Percentiles rank a stretch among this genome's conserved stretches.
Conservation (phyloP, 2,888 invertebrate genomes). For the Xanthorhoe spadicearia region DNA sequence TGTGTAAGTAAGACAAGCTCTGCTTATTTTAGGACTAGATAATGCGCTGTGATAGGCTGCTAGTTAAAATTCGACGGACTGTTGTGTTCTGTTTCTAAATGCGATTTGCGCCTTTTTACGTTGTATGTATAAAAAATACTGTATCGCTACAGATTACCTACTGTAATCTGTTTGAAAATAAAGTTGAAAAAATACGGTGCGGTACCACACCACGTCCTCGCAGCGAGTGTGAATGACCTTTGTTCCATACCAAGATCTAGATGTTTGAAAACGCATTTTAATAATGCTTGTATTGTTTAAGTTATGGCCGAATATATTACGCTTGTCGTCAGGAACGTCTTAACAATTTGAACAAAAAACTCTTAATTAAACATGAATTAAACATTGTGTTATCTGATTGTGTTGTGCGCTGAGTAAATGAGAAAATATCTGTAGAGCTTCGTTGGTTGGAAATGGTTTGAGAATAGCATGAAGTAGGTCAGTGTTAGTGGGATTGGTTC, state of each 20-base stretch:
- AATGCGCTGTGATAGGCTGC: too few relatives aligned
- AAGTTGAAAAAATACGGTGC: slow-evolving; percentile 53
- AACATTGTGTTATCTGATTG: slow-evolving; percentile 42
- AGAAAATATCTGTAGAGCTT: slow-evolving; percentile 8
- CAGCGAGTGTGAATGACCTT: slow-evolving; percentile 75
- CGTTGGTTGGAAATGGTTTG: not conserved
- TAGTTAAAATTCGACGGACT: too few relatives aligned
- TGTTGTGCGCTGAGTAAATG: slow-evolving; percentile 38
- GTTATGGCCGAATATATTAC: slow-evolving; percentile 72
- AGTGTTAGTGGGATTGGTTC: slow-evolving; percentile 5
- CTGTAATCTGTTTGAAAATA: slow-evolving; percentile 6
- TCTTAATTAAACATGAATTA: slow-evolving; percentile 39
- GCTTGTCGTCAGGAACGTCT: slow-evolving; percentile 61
- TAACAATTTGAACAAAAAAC: slow-evolving; percentile 49
- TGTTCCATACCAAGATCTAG: slow-evolving; percentile 71
- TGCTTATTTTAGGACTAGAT: too few relatives aligned
- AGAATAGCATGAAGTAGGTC: slow-evolving; percentile 17
- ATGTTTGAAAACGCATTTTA: slow-evolving; percentile 80
- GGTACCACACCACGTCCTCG: slow-evolving; percentile 67
- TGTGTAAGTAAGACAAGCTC: too few relatives aligned
- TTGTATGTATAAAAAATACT: not conserved
- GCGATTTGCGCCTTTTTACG: not conserved
- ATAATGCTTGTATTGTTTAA: slow-evolving; percentile 77
- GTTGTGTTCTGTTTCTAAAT: too few relatives aligned
- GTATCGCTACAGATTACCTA: too few relatives aligned